phyloP scores from a whole-genome alignment of 2,888 invertebrate species.

The Plemyria rubiginata region DNA sequence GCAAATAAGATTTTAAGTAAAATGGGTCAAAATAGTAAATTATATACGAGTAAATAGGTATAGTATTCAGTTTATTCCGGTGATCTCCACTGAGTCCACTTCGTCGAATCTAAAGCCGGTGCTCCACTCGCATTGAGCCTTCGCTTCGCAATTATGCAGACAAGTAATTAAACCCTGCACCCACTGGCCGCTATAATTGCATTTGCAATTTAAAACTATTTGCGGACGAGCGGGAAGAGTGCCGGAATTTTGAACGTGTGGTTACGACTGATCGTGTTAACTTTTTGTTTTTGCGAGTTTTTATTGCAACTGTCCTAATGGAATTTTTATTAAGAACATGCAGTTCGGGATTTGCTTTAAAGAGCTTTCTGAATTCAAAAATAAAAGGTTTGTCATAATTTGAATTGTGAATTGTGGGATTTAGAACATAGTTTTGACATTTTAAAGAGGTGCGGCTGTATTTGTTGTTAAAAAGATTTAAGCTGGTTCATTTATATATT shows the following conservation, averaged over 20 bases:
- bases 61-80: background rate
- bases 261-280: constrained; percentile 20
- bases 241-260: constrained; percentile 20
- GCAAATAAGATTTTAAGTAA: too few relatives aligned
- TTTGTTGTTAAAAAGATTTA: too few relatives aligned
- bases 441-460: background rate
- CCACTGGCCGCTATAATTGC: constrained; percentile 53
- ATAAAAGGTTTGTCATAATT: background rate
- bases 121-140: constrained; percentile 35
- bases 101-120: constrained; percentile 6
- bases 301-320: constrained; percentile 2
- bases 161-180: constrained; percentile 55
- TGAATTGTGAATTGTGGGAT: background rate
- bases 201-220: constrained; percentile 65
- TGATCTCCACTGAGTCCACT: background rate
- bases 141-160: constrained; percentile 50
- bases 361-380: background rate
- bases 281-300: constrained; percentile 14
- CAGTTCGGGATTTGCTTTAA: background rate
- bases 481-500: too few relatives aligned
- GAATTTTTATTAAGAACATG: constrained; percentile 5
- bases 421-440: background rate
- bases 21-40: too few relatives aligned
- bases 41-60: too few relatives aligned
- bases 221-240: constrained; percentile 40